Base-by-base conservation (phyloP, 1,140 invertebrate genomes). In the Bombus haemorrhoidalis region DNA sequence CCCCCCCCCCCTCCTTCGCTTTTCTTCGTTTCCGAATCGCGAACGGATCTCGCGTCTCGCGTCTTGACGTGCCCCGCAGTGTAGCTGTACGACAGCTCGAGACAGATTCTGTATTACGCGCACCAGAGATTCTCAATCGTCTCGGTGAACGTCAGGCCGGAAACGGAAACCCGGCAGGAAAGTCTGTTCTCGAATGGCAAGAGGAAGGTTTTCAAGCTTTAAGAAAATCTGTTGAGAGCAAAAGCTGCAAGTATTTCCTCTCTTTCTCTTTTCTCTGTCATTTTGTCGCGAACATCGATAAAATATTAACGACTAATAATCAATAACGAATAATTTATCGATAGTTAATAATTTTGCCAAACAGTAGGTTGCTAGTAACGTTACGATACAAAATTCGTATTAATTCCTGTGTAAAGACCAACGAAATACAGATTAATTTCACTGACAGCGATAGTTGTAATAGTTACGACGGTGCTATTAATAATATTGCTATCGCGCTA, bases 21-120 rank as follows among this genome's bases (percentile, higher is more conserved):
- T 89, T 78, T 89, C 84, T 79, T 86, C 72, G 85, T 73, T 81
- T 77, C 39, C 66, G 79, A 89, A 88, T 79, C 76, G 87, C 68
- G 77, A 88, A 68, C 80, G 64, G 71, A 53, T 77, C 77, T 76
- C 69, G 37, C n/a, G 75, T 75, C 74, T 62, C 82, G n/a, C 78
- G 83, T 43, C 86, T 75, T 76, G 82, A 84, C 75, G 82, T 85
- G 83, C 77, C 77, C 77, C 37, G 77, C 77, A 81, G 77, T 75
- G 39, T 59, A 73, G 37, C 39, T 15, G 69, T 41, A 72, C 37
- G 3, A 13, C 18, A 9, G 25, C 32, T 13, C 18, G 37, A 81
- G 77, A 73, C 83, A 73, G 69, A 73, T 81, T 73, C 68, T 15
- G 57, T 66, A 81, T 81, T 73, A 81, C 77, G 77, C 71, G 32